Base-by-base conservation (phyloP, 2,797 vertebrate species). In the Dallia pectoralis region DNA sequence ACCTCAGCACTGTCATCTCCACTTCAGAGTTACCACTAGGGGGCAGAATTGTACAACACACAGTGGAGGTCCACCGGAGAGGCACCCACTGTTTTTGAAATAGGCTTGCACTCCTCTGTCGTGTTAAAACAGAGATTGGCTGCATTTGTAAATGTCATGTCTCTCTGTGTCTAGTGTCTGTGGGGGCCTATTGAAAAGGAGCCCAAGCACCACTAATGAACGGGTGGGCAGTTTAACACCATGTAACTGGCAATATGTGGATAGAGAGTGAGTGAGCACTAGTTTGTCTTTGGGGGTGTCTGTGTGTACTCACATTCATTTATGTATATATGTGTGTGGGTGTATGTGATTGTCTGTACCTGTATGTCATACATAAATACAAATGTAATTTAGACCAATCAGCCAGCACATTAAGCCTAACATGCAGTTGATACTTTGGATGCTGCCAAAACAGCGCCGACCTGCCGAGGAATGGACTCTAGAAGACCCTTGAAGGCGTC, bases 41-140 rank as follows among this genome's bases (percentile, higher is more conserved):
- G 87, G 88, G 89, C 91, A 91, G 87, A 78, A 81, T 90, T 88
- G 87, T 87, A 91, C 89, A 91, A 80, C 79, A 73, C 71, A 76
- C 72, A 36, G 25, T 27, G 59, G 36, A 77, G 36, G 70, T 36
- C 77, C 65, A 65, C n/a, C 29, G 51, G 32, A 49, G 68, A 4
- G 33, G n/a, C 48, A 51, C 48, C 68, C 67, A n/a, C 18, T 11
- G 48, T 4, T 49, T 44, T 69, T 47, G 47, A 47, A 33, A 30
- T 12, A 22, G 27, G 47, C 16, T 51, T 51, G 47, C 25, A 66
- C 72, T 81, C 80, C 82, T 79, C 82, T 81, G 73, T 79, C 70
- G 77, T 81, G 79, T 56, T 82, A 74, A 83, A 83, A 75, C 80
- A 82, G 70, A 86, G 72, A 81, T 75, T 83, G 82, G 61, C 53